These are phyloP conservation scores for Engystomops pustulosus DNA, from an alignment of 2,113 vertebrate genomes.

Conservation along the genomic window DNA sequence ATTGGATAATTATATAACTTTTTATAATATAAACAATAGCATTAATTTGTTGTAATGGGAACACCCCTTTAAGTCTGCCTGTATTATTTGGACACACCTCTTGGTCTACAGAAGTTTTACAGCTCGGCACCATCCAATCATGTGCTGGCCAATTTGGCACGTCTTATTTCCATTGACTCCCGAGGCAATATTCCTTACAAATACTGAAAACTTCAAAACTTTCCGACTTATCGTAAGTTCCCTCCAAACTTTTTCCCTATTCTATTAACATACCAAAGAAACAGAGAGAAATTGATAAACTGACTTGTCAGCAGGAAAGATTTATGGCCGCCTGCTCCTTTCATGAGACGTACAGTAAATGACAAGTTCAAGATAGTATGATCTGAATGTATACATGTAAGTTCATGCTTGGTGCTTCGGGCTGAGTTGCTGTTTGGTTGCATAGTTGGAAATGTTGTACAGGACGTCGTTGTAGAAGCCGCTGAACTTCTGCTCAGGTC, in stretches of 20 bases:
- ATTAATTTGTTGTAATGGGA: too few relatives aligned
- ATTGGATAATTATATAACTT: too few relatives aligned
- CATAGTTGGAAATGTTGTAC: conserved; percentile 26
- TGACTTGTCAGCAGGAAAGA: conserved; percentile 26
- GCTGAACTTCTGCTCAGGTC: not conserved
- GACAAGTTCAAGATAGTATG: conserved; percentile 33
- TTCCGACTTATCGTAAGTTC: not conserved
- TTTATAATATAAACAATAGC: too few relatives aligned
- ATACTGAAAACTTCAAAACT: not conserved
- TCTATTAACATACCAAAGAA: conserved; percentile 14
- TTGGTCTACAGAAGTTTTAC: too few relatives aligned
- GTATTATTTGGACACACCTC: too few relatives aligned
- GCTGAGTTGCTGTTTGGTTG: conserved; percentile 30
- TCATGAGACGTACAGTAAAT: conserved; percentile 24
- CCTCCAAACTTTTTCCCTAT: not conserved
- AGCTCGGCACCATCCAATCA: too few relatives aligned
- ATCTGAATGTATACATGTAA: conserved; percentile 40
- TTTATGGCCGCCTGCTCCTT: conserved; percentile 2
- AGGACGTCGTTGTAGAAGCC: not conserved
- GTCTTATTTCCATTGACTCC: not conserved
- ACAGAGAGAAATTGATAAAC: not conserved
- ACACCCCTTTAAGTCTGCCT: too few relatives aligned
- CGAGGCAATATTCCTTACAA: not conserved
- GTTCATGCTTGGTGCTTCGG: conserved; percentile 26
- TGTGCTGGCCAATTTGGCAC: not conserved